Evolutionary conservation across 2,797 vertebrate genomes (phyloP).

Genomic region (Leptatherina wallacei): DNA sequence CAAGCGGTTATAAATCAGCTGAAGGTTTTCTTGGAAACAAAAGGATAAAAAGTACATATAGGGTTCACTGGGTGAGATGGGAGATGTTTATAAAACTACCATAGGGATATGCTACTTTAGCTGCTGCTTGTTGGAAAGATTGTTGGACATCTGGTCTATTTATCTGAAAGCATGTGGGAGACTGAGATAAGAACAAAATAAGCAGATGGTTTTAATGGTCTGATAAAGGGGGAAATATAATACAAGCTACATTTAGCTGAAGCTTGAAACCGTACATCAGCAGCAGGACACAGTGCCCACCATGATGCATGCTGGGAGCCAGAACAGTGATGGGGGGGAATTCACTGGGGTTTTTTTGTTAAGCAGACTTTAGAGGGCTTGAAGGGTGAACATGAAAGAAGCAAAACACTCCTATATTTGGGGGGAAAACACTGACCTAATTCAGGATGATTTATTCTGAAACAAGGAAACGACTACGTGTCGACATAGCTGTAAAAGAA

Average conservation of each 20-base stretch:
- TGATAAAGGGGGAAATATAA: background rate
- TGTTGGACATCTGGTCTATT: background rate
- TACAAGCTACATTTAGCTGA: background rate
- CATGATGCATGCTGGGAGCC: background rate
- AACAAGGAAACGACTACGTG: background rate
- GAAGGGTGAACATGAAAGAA: background rate
- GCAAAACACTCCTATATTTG: conserved; percentile 1
- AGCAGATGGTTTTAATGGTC: background rate
- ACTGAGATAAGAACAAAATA: background rate
- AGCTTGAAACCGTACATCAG: background rate
- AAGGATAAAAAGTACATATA: no score
- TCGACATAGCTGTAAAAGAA: background rate
- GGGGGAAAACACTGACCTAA: conserved; percentile 1
- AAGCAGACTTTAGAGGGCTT: background rate
- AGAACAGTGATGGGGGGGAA: background rate
- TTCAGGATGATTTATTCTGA: conserved; percentile 13
- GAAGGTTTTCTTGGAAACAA: conserved; percentile 13
- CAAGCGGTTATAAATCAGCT: background rate
- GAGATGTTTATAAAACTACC: background rate
- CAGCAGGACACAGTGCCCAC: background rate
- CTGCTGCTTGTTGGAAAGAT: background rate
- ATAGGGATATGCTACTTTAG: background rate
- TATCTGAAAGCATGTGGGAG: background rate
- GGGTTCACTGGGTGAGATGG: background rate
- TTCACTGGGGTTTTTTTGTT: conserved; percentile 14